A percentile compares a stretch with the other conserved stretches of the same genome.
These are phyloP conservation scores for Tamandua tetradactyla DNA, from an alignment of 2,797 vertebrate species.

Conservation along the genomic window DNA sequence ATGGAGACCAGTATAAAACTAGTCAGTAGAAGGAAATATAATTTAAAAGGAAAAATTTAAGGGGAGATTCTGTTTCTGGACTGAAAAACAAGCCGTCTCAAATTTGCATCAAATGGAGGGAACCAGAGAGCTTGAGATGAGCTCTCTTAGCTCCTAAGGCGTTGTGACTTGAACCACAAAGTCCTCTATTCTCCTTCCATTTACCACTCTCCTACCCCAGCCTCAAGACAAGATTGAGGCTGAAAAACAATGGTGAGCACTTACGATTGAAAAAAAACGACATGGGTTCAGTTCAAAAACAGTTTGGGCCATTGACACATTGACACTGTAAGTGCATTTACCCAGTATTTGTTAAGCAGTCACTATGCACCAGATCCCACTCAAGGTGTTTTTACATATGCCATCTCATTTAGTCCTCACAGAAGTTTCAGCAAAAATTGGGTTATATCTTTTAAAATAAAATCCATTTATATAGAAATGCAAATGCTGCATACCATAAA, in stretches of 20 bases:
- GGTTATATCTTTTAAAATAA: not conserved
- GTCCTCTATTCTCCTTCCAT: not conserved
- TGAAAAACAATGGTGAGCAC: not conserved
- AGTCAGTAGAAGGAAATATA: slow-evolving; percentile 70
- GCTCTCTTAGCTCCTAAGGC: not conserved
- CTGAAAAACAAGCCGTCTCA: slow-evolving; percentile 35
- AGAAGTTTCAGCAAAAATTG: slow-evolving; percentile 16
- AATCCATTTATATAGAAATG: not conserved
- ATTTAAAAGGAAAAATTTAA: slow-evolving; percentile 65
- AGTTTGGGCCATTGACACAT: not conserved
- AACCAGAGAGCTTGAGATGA: not conserved
- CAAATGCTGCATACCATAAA: not conserved
- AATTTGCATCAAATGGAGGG: not conserved
- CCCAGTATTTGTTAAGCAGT: not conserved
- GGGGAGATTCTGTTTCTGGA: slow-evolving; percentile 42
- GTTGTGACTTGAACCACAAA: not conserved
- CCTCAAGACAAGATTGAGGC: not conserved
- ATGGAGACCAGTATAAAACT: slow-evolving; percentile 72
- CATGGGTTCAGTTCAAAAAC: not conserved
- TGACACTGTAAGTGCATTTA: not conserved
- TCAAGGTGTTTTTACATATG: not conserved
- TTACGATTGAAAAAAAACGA: not conserved
- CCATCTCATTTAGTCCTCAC: not conserved
- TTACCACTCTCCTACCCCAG: not conserved
- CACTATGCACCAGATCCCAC: not conserved